These are phyloP conservation scores for Poeciliopsis gracilis DNA, from an alignment of 2,797 vertebrate species.

Conservation along the genomic window DNA sequence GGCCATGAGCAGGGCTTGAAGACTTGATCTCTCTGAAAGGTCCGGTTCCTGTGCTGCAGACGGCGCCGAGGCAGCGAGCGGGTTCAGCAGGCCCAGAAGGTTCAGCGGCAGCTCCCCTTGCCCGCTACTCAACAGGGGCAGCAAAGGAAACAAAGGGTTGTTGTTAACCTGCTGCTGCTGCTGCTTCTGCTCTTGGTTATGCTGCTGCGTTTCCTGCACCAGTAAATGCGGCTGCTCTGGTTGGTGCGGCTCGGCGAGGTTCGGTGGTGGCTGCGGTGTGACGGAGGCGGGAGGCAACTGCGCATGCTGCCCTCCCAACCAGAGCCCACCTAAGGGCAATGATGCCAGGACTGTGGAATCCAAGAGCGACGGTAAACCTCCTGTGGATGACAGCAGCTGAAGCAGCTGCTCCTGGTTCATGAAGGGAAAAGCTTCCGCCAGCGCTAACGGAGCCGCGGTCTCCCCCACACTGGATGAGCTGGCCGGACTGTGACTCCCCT, in stretches of 20 bases:
- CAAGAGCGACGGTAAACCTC: constrained; percentile 81
- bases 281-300: constrained; percentile 54
- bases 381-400: constrained; percentile 83
- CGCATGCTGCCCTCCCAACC: constrained; percentile 76
- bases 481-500: constrained; percentile 51
- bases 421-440: constrained; percentile 89
- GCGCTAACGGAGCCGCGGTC: constrained; percentile 64
- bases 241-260: constrained; percentile 64
- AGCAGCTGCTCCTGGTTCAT: constrained; percentile 90
- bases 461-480: constrained; percentile 61
- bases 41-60: constrained; percentile 80
- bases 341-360: constrained; percentile 81
- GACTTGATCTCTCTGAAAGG: constrained; percentile 76
- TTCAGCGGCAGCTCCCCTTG: constrained; percentile 82
- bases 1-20: constrained; percentile 87
- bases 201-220: constrained; percentile 67
- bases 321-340: constrained; percentile 76
- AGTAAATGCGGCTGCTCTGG: constrained; percentile 64
- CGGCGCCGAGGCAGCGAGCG: constrained; percentile 76
- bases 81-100: constrained; percentile 83
- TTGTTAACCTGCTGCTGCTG: constrained; percentile 80
- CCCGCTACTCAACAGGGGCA: constrained; percentile 80
- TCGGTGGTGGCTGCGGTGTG: constrained; percentile 57
- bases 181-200: constrained; percentile 74
- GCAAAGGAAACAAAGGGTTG: constrained; percentile 69